Base-by-base conservation (phyloP, 2,888 invertebrate genomes). In the Morpho deidamia region DNA sequence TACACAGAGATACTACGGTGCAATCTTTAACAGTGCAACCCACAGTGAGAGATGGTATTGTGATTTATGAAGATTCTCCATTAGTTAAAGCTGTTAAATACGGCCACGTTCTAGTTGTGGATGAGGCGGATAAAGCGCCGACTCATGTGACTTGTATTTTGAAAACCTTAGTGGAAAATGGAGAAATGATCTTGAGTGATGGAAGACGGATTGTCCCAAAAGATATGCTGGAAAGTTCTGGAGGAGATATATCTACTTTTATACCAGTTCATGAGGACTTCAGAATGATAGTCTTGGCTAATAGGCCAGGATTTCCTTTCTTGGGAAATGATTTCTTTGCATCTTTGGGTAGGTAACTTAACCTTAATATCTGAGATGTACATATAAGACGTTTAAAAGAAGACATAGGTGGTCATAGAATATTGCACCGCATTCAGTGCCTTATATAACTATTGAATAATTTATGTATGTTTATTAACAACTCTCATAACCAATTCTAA, bases 121-220 rank as follows among this genome's bases (percentile, higher is more conserved):
- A 99, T 69, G 99, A 99, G 78, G 99, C 98, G 0, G 99, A 99
- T 79, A 99, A 99, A 78, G 99, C 99, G 0, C 98, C 99, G 0
- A 97, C 98, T 0, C 97, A 99, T 73, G 99, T 99, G 0, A 98
- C 99, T 0, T 98, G 98, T 76, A 96, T 99, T 63, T 83, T 99
- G 40, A 98, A 99, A 76, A 97, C 97, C 5, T 85, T 99, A n/a
- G 95, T 98, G 0, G 98, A 99, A 83, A 95, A 95, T 62, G 97
- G 98, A 0, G 96, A 97, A 83, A 98, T 99, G 97, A 94, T 96
- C 63, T 83, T 99, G 2, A 96, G 97, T 40, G 99, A 99, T 81
- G 98, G 99, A 0, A 91, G 99, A 56, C 92, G 96, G 65, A 97
- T 99, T 67, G 94, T 97, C 5, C 92, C 94, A 0, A 81, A 79